Evolutionary conservation across 2,888 invertebrate species (phyloP).

Genomic region (Yponomeuta malinellus): DNA sequence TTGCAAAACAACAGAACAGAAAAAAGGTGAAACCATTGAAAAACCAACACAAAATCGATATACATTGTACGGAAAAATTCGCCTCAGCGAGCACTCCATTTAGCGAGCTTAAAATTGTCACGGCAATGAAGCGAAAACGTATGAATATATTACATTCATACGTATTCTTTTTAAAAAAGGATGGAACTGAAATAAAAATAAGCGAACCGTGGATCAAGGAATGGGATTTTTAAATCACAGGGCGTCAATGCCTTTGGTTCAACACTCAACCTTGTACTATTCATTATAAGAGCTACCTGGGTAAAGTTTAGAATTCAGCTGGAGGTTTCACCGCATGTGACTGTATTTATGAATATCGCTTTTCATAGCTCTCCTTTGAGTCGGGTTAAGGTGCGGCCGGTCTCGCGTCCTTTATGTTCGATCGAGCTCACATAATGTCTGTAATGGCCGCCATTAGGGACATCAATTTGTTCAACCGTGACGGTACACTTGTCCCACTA

Average conservation of each 20-base stretch:
- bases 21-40: too few relatives aligned
- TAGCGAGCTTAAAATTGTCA: too few relatives aligned
- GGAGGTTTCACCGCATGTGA: not conserved
- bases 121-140: not conserved
- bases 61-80: too few relatives aligned
- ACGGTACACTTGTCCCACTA: conserved; percentile 57
- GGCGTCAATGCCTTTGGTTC: not conserved
- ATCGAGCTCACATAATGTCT: conserved; percentile 61
- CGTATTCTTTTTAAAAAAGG: not conserved
- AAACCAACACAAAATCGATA: too few relatives aligned
- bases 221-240: not conserved
- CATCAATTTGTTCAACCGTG: conserved; percentile 61
- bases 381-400: conserved; percentile 35
- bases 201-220: not conserved
- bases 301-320: not conserved
- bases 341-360: conserved; percentile 52
- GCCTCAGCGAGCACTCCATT: too few relatives aligned
- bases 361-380: conserved; percentile 44
- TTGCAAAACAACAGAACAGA: too few relatives aligned
- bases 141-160: not conserved
- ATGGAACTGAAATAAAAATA: not conserved
- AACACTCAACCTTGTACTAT: not conserved
- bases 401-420: conserved; percentile 52
- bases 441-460: conserved; percentile 61
- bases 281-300: not conserved